phyloP scores from a whole-genome alignment of 1,140 invertebrate species.

The Parapsyche elsis region DNA sequence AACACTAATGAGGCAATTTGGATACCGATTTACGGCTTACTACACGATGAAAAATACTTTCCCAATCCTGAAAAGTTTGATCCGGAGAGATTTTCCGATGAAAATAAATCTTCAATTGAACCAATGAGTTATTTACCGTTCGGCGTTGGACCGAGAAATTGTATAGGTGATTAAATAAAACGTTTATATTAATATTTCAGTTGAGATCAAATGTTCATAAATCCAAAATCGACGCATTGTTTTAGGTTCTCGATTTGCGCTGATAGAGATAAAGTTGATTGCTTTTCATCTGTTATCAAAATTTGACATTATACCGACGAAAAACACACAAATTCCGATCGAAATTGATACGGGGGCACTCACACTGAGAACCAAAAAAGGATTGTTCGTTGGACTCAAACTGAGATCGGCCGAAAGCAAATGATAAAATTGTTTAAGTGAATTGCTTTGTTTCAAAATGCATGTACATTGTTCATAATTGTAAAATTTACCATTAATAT shows the following conservation, averaged over 20 bases:
- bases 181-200: no score
- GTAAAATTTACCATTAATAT: not conserved
- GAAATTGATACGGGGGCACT: slow-evolving; percentile 53
- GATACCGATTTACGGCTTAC: slow-evolving; percentile 3
- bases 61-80: slow-evolving; percentile 19
- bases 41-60: slow-evolving; percentile 31
- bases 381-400: slow-evolving; percentile 59
- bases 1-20: not conserved
- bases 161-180: no score
- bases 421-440: not conserved
- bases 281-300: slow-evolving; percentile 67
- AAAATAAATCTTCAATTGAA: slow-evolving; percentile 1
- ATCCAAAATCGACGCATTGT: no score
- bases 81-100: slow-evolving; percentile 35
- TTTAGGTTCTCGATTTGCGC: slow-evolving; percentile 61
- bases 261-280: slow-evolving; percentile 64
- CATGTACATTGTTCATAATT: not conserved
- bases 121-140: slow-evolving; percentile 14
- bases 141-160: slow-evolving; percentile 25
- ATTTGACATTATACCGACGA: slow-evolving; percentile 65
- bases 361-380: slow-evolving; percentile 53
- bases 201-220: no score
- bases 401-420: slow-evolving; percentile 42
- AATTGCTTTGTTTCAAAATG: no score
- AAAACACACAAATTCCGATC: slow-evolving; percentile 57